Conservation (phyloP, 2,888 invertebrate species). For the Meloe dianella region DNA sequence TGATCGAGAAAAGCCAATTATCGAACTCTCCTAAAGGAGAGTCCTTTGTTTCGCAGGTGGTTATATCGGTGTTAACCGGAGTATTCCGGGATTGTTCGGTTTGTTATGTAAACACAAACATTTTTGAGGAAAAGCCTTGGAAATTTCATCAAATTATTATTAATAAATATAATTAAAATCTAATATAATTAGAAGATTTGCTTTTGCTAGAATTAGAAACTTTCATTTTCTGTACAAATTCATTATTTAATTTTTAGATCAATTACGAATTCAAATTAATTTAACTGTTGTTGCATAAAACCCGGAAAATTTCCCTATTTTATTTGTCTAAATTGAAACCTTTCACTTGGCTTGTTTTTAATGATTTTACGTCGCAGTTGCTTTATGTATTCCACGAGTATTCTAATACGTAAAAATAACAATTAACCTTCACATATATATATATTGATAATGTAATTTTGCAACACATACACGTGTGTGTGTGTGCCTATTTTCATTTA, state of each 20-base stretch:
- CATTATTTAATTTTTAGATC: background rate
- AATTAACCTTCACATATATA: background rate
- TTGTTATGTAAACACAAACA: slow-evolving; percentile 56
- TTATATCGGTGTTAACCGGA: slow-evolving; percentile 38
- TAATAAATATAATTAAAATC: no score
- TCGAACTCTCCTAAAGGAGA: slow-evolving; percentile 15
- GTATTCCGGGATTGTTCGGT: slow-evolving; percentile 38
- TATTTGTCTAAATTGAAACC: background rate
- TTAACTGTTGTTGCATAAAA: slow-evolving; percentile 5
- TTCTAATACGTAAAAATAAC: background rate
- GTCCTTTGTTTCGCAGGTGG: slow-evolving; percentile 50
- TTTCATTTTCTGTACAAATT: slow-evolving; percentile 7
- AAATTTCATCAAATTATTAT: slow-evolving; percentile 15
- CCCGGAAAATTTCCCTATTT: background rate
- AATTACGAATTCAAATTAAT: background rate
- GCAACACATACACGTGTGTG: background rate
- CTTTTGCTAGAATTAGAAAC: background rate
- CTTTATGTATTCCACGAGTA: background rate
- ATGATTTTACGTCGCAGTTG: background rate
- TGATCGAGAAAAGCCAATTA: slow-evolving; percentile 14
- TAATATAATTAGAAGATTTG: no score
- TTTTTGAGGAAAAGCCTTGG: no score
- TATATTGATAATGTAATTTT: slow-evolving; percentile 11
- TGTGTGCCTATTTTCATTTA: slow-evolving; percentile 10
- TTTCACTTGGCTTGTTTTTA: background rate